These are phyloP conservation scores for Daphoenositta chrysoptera DNA, from an alignment of 2,113 vertebrate genomes.

Conservation along the genomic window DNA sequence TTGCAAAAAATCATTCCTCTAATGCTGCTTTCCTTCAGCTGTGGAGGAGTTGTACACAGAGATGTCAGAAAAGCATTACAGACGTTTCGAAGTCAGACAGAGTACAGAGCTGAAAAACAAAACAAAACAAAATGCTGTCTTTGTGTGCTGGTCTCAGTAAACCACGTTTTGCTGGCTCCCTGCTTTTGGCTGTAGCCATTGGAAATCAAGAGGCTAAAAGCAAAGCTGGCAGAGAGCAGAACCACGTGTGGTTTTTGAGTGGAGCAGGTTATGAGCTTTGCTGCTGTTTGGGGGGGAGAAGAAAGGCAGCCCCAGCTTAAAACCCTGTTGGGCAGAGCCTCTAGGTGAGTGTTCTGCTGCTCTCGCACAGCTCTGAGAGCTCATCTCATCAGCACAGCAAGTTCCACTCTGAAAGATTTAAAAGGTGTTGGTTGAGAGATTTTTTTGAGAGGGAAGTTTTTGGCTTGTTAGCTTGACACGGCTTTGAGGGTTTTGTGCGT, in stretches of 20 bases:
- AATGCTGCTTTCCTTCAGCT: neutral
- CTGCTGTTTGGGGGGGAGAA: neutral
- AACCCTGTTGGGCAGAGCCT: neutral
- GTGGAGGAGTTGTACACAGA: neutral
- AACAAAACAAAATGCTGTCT: neutral
- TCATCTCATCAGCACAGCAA: neutral
- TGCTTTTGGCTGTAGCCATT: neutral
- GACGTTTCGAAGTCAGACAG: neutral
- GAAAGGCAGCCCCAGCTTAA: neutral
- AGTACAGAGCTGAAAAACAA: neutral
- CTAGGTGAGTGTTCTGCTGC: neutral
- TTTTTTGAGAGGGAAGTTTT: neutral
- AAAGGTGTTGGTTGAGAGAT: neutral
- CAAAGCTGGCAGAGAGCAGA: neutral
- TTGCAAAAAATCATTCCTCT: neutral
- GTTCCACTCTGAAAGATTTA: neutral
- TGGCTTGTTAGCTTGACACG: neutral
- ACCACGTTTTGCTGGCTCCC: neutral
- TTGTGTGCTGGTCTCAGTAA: neutral
- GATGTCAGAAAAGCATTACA: neutral
- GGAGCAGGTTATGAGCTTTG: neutral
- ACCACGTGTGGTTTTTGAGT: neutral
- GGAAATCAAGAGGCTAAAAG: slow-evolving; percentile 23
- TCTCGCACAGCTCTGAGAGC: neutral
- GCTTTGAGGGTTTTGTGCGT: neutral